A percentile compares a stretch with the other conserved stretches of the same genome.
phyloP scores from a whole-genome alignment of 2,113 vertebrate species.

The Paramormyrops kingsleyae region DNA sequence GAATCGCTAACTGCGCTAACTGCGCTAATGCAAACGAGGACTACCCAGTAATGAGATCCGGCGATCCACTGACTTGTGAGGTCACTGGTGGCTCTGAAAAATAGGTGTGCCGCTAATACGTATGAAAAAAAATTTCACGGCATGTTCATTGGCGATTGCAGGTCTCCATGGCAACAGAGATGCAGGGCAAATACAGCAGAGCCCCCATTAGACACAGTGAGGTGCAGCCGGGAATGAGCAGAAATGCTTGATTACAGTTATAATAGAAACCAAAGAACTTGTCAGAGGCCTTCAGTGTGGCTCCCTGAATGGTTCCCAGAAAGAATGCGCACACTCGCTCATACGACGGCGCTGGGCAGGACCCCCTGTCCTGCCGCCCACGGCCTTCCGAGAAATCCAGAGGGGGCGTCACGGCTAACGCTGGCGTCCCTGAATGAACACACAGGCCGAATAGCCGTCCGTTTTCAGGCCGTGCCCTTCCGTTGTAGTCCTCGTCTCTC shows the following conservation, averaged over 20 bases:
- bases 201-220: background rate
- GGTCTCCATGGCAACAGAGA: background rate
- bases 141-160: background rate
- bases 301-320: background rate
- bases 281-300: background rate
- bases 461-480: background rate
- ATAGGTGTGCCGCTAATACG: background rate
- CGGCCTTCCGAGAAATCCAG: background rate
- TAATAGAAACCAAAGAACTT: background rate
- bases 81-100: background rate
- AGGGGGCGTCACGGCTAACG: background rate
- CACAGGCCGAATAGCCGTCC: background rate
- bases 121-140: background rate
- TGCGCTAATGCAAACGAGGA: background rate
- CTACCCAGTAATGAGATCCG: background rate
- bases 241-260: slow-evolving; percentile 2
- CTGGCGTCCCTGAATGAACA: background rate
- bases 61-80: background rate
- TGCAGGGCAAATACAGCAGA: slow-evolving; percentile 2
- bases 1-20: background rate
- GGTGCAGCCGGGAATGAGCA: background rate
- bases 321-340: background rate
- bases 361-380: background rate
- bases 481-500: background rate
- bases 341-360: background rate